Base-by-base conservation (phyloP, 2,888 invertebrate genomes). In the Incurvaria masculella region DNA sequence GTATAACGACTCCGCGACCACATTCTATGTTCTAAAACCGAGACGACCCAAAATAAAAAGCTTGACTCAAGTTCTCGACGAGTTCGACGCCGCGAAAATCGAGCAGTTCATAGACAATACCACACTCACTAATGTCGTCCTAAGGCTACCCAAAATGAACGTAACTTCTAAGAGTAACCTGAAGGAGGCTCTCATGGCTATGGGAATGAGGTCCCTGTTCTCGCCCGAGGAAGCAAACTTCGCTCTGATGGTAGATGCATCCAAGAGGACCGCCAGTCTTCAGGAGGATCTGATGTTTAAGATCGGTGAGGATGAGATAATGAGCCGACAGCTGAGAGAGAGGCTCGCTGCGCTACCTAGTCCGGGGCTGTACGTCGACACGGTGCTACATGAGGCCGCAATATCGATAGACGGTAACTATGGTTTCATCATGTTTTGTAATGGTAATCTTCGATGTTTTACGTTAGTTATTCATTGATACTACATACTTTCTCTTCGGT, bases 131-230 rank as follows among this genome's bases (percentile, higher is more conserved):
- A 69, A 79, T 5, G 76, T 83, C 21, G 68, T 87, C 2, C 62
- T 87, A 1, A 71, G 84, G 26, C 75, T 87, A 27, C 91, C 91
- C 1, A 88, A 86, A 63, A 86, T 92, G 85, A 83, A 85, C 55
- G 66, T 92, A 2, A 80, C 83, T 51, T 82, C 76, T 43, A 80
- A 75, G 0, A 57, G 82, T 2, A 76, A 81, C 53, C 63, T 91
- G 40, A 82, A 79, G 49, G 52, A 69, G 0, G 58, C 82, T 0
- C 65, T 91, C 3, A 64, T 80, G 52, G 60, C 64, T 2, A 61
- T 91, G 49, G 88, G 88, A 0, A 61, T 89, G 0, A 61, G 63
- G 2, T 78, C 85, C 1, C 69, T 92, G 51, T 92, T 93, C 61
- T 63, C 75, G 50, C 79, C 81, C 0, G 54, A 54, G 0, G 61